A percentile compares a stretch with the other conserved stretches of the same genome.
Evolutionary conservation across 2,888 invertebrate genomes (phyloP).

Genomic region (Sclerodermus sp.): DNA sequence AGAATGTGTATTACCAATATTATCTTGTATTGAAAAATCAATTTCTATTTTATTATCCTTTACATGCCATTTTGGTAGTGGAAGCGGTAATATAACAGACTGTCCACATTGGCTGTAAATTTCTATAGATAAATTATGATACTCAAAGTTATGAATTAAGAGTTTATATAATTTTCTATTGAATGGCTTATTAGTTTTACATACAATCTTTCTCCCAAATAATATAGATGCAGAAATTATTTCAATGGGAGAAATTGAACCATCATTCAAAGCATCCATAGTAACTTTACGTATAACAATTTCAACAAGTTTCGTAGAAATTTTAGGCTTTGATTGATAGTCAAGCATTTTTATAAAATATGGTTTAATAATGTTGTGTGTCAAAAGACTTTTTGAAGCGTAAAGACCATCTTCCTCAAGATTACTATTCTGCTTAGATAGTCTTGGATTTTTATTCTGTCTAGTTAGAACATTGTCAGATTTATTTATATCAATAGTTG

Average conservation of each 20-base stretch:
- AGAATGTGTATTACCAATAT: slow-evolving; percentile 31
- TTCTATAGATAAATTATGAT: slow-evolving; percentile 38
- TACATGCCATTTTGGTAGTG: slow-evolving; percentile 41
- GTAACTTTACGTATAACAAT: slow-evolving; percentile 45
- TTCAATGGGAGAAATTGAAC: slow-evolving; percentile 24
- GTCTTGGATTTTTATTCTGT: slow-evolving; percentile 12
- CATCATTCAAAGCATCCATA: slow-evolving; percentile 25
- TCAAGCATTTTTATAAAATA: slow-evolving; percentile 32
- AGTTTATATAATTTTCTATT: slow-evolving; percentile 49
- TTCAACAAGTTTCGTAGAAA: slow-evolving; percentile 42
- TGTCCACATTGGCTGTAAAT: slow-evolving; percentile 34
- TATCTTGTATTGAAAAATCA: slow-evolving; percentile 45
- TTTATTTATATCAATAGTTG: slow-evolving; percentile 17
- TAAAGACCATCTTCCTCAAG: slow-evolving; percentile 41
- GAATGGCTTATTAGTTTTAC: slow-evolving; percentile 42
- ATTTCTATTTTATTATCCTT: slow-evolving; percentile 39
- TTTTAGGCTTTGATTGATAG: slow-evolving; percentile 21
- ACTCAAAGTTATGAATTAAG: slow-evolving; percentile 38
- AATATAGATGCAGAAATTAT: slow-evolving; percentile 39
- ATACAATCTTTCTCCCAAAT: slow-evolving; percentile 44
- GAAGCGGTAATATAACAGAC: slow-evolving; percentile 42
- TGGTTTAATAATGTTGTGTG: slow-evolving; percentile 38
- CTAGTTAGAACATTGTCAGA: slow-evolving; percentile 20
- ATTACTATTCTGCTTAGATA: not conserved
- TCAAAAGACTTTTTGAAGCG: slow-evolving; percentile 37